Conservation (phyloP, 2,888 invertebrate species). For the Bursaphelenchus okinawaensis region DNA sequence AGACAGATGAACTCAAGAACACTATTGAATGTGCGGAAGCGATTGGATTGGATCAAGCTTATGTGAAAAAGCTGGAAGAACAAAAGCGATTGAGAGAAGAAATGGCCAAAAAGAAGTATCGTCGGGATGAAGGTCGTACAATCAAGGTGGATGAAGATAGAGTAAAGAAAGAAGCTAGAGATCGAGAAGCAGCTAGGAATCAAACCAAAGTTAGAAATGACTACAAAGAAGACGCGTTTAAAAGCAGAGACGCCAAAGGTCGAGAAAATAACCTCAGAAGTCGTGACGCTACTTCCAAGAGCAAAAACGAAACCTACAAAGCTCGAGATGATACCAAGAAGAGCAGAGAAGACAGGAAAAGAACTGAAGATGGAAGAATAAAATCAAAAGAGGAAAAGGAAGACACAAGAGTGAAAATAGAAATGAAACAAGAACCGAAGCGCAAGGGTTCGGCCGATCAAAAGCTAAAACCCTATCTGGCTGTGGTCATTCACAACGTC, state of each 20-base stretch:
- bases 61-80: conserved; percentile 49
- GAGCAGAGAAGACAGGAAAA: neutral
- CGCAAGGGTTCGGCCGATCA: neutral
- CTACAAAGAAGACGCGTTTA: too few species aligned
- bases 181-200: too few species aligned
- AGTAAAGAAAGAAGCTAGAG: neutral
- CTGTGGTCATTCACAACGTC: conserved; percentile 42
- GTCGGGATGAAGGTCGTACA: neutral
- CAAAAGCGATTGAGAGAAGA: conserved; percentile 49
- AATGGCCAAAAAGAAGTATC: conserved; percentile 33
- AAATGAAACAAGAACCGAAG: neutral
- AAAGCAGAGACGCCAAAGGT: too few species aligned
- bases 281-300: neutral
- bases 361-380: neutral
- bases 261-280: too few species aligned
- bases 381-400: neutral
- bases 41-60: conserved; percentile 50
- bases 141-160: neutral
- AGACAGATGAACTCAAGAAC: conserved; percentile 8
- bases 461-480: conserved; percentile 43
- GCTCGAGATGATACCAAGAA: neutral
- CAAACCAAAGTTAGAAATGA: too few species aligned
- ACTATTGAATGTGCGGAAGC: conserved; percentile 46
- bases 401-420: neutral
- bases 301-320: too few species aligned